A percentile compares a stretch with the other conserved stretches of the same genome.
These are phyloP conservation scores for Rousettus madagascariensis DNA, from an alignment of 2,797 vertebrate genomes.

Conservation along the genomic window DNA sequence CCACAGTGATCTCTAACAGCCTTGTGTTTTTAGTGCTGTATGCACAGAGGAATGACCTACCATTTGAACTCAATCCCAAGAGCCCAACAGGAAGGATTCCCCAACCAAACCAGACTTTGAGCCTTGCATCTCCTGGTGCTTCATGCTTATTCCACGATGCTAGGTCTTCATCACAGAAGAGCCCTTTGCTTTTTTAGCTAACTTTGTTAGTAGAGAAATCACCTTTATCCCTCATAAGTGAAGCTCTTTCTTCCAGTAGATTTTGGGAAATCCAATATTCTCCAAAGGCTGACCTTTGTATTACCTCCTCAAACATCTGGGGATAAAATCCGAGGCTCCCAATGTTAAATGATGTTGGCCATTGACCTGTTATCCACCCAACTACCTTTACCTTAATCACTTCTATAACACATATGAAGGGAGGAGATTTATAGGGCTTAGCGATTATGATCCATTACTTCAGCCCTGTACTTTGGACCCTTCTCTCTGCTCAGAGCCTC, in stretches of 20 bases:
- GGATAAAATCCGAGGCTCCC: conserved; percentile 48
- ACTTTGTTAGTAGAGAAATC: conserved; percentile 31
- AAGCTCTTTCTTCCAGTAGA: conserved; percentile 57
- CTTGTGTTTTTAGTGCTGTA: background rate
- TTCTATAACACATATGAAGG: conserved; percentile 32
- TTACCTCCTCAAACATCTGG: conserved; percentile 53
- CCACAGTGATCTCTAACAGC: background rate
- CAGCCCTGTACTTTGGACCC: background rate
- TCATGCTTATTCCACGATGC: background rate
- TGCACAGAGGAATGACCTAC: background rate
- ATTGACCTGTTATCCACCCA: conserved; percentile 50
- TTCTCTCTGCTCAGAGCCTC: conserved; percentile 54
- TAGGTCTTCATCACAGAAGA: background rate
- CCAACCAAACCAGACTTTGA: background rate
- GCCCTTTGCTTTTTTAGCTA: conserved; percentile 4
- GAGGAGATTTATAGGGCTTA: conserved; percentile 58
- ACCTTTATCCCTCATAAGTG: conserved; percentile 51
- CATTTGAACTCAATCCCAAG: background rate
- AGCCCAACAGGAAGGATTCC: background rate
- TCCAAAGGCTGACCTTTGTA: background rate
- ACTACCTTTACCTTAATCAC: background rate
- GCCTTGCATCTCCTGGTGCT: background rate
- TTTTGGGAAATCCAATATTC: conserved; percentile 45
- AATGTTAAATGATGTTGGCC: conserved; percentile 36
- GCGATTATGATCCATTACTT: conserved; percentile 54